Evolutionary conservation across 2,888 invertebrate genomes (phyloP).

Genomic region (Cantharis nigra): DNA sequence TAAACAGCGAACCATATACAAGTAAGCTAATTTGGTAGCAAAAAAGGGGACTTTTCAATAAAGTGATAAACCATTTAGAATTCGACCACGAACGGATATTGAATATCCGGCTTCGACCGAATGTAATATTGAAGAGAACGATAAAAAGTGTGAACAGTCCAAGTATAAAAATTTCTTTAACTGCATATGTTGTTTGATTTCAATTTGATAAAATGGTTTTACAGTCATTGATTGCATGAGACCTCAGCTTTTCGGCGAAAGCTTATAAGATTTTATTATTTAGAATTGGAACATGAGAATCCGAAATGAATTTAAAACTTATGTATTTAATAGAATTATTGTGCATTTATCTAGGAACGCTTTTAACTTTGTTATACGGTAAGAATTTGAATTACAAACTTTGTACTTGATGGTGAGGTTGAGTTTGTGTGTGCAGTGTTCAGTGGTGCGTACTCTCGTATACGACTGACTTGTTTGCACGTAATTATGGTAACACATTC

Average conservation of each 20-base stretch:
- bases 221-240: background rate
- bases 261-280: background rate
- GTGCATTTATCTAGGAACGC: constrained; percentile 4
- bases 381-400: constrained; percentile 40
- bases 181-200: constrained; percentile 4
- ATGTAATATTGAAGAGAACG: constrained; percentile 14
- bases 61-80: constrained; percentile 4
- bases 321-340: background rate
- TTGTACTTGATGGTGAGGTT: constrained; percentile 34
- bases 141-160: constrained; percentile 15
- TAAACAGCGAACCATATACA: background rate
- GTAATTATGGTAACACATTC: constrained; percentile 52
- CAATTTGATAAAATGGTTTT: constrained; percentile 10
- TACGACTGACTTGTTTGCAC: constrained; percentile 50
- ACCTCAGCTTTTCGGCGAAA: background rate
- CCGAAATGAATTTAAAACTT: background rate
- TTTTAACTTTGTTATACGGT: constrained; percentile 9
- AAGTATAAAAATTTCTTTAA: constrained; percentile 13
- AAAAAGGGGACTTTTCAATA: constrained; percentile 7
- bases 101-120: constrained; percentile 13
- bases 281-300: background rate
- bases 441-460: constrained; percentile 39
- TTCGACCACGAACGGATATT: constrained; percentile 15
- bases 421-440: constrained; percentile 34
- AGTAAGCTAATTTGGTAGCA: background rate